Evolutionary conservation across 92 coral and sea anemone genomes (phyloP).

Genomic region (Epizoanthus ramosus): DNA sequence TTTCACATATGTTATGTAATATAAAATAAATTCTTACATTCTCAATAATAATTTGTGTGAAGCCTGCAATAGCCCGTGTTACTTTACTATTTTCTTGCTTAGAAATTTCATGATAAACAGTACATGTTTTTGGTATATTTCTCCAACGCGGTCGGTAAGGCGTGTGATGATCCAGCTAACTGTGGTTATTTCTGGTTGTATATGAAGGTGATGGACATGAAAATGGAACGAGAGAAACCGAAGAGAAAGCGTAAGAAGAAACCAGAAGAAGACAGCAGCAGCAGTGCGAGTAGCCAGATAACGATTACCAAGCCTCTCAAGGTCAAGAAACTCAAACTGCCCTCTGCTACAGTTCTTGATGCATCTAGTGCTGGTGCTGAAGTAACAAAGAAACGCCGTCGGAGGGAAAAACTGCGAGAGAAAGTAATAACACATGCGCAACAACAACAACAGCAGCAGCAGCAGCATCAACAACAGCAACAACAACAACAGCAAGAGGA

Average conservation of each 20-base stretch:
- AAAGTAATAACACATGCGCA: conserved; percentile 16
- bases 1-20: too few relatives aligned
- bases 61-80: too few relatives aligned
- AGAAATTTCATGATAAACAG: too few relatives aligned
- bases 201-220: conserved; percentile 70
- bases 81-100: too few relatives aligned
- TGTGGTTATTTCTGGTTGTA: background rate
- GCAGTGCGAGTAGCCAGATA: conserved; percentile 27
- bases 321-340: conserved; percentile 21
- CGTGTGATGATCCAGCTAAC: background rate
- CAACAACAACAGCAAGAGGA: conserved; percentile 57
- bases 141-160: background rate
- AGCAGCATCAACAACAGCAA: conserved; percentile 33
- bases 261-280: conserved; percentile 69
- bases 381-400: conserved; percentile 71
- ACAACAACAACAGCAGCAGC: background rate
- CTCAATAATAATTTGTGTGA: too few relatives aligned
- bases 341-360: conserved; percentile 28
- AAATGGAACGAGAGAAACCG: conserved; percentile 79
- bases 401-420: conserved; percentile 62
- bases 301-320: background rate
- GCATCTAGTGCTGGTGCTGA: conserved; percentile 45
- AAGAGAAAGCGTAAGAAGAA: conserved; percentile 90
- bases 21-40: too few relatives aligned
- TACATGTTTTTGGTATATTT: too few relatives aligned